phyloP scores from a whole-genome alignment of 30 jellyfish, hydroid and myxozoan species.

The Aurelia aurita region DNA sequence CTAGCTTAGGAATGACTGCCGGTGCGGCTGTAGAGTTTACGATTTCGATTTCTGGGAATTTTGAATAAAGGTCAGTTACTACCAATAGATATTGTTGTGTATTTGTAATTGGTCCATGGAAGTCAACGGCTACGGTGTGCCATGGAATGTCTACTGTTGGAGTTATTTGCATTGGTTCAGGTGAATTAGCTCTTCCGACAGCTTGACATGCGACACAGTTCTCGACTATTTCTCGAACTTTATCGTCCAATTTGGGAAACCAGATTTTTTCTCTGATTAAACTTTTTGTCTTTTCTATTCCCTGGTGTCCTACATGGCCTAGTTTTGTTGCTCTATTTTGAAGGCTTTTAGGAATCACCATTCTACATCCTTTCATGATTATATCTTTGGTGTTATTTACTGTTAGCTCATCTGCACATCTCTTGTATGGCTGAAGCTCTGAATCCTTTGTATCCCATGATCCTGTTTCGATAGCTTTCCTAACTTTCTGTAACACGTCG shows the following conservation, averaged over 20 bases:
- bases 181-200: constrained; percentile 19
- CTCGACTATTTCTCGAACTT: constrained; percentile 18
- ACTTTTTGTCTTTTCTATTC: constrained; percentile 54
- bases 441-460: constrained; percentile 17
- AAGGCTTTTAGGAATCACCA: constrained; percentile 44
- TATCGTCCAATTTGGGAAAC: constrained; percentile 52
- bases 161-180: constrained; percentile 49
- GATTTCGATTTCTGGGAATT: constrained; percentile 59
- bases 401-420: constrained; percentile 48
- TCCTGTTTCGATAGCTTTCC: constrained; percentile 27
- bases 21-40: constrained; percentile 56
- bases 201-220: constrained; percentile 70
- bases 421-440: constrained; percentile 36
- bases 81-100: constrained; percentile 63
- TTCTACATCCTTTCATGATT: constrained; percentile 43
- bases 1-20: constrained; percentile 54
- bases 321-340: constrained; percentile 42
- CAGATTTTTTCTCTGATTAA: constrained; percentile 28
- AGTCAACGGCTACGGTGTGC: constrained; percentile 54
- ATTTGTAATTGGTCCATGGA: constrained; percentile 46
- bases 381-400: constrained; percentile 30
- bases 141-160: constrained; percentile 29
- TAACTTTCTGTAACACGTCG: constrained; percentile 20
- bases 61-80: constrained; percentile 45
- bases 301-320: constrained; percentile 73